phyloP scores from a whole-genome alignment of 1,140 invertebrate species.

The Campodea augens region DNA sequence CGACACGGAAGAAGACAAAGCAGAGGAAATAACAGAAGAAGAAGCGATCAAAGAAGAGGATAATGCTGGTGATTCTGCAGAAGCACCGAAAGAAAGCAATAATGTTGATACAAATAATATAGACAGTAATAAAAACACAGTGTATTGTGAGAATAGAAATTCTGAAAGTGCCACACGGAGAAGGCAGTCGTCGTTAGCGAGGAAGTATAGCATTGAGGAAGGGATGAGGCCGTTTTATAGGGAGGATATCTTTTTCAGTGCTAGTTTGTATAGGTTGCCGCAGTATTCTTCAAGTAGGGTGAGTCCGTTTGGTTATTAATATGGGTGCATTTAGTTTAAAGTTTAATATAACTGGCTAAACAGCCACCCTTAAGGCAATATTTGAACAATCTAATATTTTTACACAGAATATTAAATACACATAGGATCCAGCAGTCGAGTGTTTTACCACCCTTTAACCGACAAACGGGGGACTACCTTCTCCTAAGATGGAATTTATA shows the following conservation, averaged over 20 bases:
- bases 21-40: slow-evolving; percentile 8
- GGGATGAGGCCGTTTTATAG: slow-evolving; percentile 44
- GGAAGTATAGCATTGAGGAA: slow-evolving; percentile 13
- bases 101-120: not conserved
- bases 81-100: slow-evolving; percentile 1
- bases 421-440: no score
- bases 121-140: slow-evolving; percentile 9
- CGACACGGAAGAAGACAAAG: slow-evolving; percentile 3
- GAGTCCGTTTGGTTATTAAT: no score
- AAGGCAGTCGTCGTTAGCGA: not conserved
- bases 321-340: no score
- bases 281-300: slow-evolving; percentile 61
- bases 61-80: not conserved
- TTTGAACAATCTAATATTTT: no score
- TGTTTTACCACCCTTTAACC: no score
- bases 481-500: no score
- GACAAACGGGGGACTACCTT: no score
- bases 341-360: no score
- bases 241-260: slow-evolving; percentile 79
- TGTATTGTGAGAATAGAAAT: slow-evolving; percentile 3
- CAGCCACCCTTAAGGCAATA: no score
- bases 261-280: slow-evolving; percentile 52
- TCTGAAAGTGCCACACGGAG: slow-evolving; percentile 3
- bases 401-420: no score
- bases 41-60: not conserved